phyloP scores from a whole-genome alignment of 2,797 vertebrate genomes.

The Echeneis naucrates region DNA sequence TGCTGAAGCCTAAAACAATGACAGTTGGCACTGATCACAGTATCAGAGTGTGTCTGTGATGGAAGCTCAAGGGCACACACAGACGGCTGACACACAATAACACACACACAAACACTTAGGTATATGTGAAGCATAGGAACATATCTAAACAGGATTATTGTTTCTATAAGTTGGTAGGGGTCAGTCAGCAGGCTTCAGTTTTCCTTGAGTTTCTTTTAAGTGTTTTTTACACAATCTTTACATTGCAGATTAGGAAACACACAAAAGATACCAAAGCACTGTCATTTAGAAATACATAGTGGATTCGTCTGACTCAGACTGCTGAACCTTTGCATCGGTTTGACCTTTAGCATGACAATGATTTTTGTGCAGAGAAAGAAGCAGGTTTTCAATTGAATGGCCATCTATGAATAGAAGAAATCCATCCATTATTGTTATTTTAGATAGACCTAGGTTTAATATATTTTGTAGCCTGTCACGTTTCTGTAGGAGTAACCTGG shows the following conservation, averaged over 20 bases:
- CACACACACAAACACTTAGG: not conserved
- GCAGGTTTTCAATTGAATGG: no score
- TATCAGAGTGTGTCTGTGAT: constrained; percentile 43
- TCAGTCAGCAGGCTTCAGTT: not conserved
- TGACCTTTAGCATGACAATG: no score
- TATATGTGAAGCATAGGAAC: not conserved
- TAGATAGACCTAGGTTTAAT: no score
- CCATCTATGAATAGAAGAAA: no score
- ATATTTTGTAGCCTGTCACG: no score
- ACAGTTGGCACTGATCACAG: constrained; percentile 68
- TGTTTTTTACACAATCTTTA: not conserved
- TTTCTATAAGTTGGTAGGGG: not conserved
- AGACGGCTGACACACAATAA: constrained; percentile 30
- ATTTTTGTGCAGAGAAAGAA: not conserved
- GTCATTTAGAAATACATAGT: not conserved
- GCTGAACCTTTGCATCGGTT: not conserved
- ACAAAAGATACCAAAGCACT: not conserved
- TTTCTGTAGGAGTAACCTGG: no score
- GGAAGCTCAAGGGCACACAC: constrained; percentile 54
- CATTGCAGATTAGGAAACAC: not conserved
- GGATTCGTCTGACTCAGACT: not conserved
- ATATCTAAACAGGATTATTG: not conserved
- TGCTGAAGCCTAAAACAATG: constrained; percentile 70
- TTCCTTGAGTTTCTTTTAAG: not conserved
- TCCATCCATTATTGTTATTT: no score